Base-by-base conservation (phyloP, 2,113 vertebrate species). In the Antechinus stuartii region DNA sequence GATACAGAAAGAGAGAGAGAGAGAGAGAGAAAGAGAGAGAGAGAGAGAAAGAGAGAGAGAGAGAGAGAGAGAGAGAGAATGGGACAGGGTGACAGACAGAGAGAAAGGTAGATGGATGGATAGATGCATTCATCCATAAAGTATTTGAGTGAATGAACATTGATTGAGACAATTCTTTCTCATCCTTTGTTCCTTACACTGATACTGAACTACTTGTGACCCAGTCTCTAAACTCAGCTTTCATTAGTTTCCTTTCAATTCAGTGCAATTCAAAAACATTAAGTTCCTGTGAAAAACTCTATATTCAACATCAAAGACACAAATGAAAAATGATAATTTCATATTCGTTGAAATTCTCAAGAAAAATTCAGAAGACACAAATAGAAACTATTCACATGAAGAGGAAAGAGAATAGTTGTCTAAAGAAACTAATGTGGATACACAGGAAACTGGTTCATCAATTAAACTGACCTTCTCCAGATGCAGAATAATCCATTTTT, bases 371-470 rank as follows among this genome's bases (percentile, higher is more conserved):
- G 68, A 84, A 42, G 68, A 22, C 68, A 84, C 35, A 84, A 84
- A 84, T 84, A 84, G 68, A 84, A 84, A 84, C 68, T 84, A 84
- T 84, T 84, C 68, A 84, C 22, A 84, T 84, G 35, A 84, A 42
- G 19, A 26, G 22, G 68, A 84, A 84, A 84, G 42, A 6, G 16
- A 27, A 27, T 35, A 84, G 35, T 84, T 84, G 35, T 84, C 42
- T n/a, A 84, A 84, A 22, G n/a, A 84, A 84, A 84, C 16, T 19
- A 23, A 6, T 42, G 68, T 84, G 0, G 16, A 42, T 84, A 19
- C n/a, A 84, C 68, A 84, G 68, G 68, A 84, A 84, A 84, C 68
- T 84, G 68, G 68, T 84, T 84, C 68, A 84, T 42, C 68, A 84
- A 42, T 22, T 1, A 84, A 84, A 84, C 19, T 42, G n/a, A 35